Evolutionary conservation across 2,113 vertebrate species (phyloP).

Genomic region (Brachyhypopomus occidentalis): DNA sequence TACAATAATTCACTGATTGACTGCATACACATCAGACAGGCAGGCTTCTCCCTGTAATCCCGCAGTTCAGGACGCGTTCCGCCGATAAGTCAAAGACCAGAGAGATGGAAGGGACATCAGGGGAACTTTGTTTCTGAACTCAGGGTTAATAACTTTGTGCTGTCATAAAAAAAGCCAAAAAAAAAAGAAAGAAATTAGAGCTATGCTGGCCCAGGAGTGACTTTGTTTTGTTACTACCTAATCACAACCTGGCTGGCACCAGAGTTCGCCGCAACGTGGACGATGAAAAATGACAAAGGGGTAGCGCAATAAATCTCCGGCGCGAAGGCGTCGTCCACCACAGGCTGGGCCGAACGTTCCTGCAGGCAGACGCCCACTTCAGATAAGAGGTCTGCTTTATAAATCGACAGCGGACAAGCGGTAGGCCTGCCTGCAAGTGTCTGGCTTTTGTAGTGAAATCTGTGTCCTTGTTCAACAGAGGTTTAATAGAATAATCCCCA

Average conservation of each 20-base stretch:
- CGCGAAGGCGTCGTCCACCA: background rate
- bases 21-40: no score
- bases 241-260: background rate
- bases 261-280: background rate
- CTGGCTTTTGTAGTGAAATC: conserved; percentile 12
- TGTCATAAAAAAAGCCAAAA: background rate
- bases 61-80: background rate
- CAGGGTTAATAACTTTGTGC: conserved; percentile 8
- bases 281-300: conserved; percentile 11
- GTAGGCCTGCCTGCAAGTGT: conserved; percentile 11
- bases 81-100: background rate
- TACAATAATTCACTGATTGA: no score
- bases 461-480: conserved; percentile 31
- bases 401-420: background rate
- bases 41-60: background rate
- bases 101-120: background rate
- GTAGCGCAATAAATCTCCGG: conserved; percentile 3
- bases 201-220: background rate
- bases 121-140: background rate
- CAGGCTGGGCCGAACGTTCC: conserved; percentile 14
- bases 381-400: conserved; percentile 36
- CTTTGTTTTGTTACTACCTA: background rate
- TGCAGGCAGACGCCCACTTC: conserved; percentile 4
- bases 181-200: background rate
- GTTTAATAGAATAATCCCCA: conserved; percentile 43